Conservation (phyloP, 2,113 vertebrate species). For the Acrocephalus arundinaceus region DNA sequence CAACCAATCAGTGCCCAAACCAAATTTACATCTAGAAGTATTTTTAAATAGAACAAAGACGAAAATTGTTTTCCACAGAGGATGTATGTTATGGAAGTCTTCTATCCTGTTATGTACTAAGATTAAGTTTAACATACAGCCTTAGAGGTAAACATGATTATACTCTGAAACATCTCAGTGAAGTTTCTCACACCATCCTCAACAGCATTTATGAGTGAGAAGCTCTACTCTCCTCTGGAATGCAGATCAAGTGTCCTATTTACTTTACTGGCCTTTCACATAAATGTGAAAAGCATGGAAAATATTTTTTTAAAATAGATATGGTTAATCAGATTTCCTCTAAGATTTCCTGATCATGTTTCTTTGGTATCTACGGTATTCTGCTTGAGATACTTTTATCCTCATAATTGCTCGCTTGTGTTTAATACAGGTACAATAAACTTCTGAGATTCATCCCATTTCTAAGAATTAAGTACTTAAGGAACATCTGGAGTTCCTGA, state of each 20-base stretch:
- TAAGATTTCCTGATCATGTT: not conserved
- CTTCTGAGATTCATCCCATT: not conserved
- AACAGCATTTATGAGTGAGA: not conserved
- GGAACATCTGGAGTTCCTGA: not conserved
- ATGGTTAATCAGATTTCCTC: not conserved
- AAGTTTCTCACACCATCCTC: not conserved
- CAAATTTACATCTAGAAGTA: not conserved
- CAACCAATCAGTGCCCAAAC: not conserved
- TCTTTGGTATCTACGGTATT: not conserved
- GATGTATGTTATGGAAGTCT: not conserved
- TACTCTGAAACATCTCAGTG: not conserved
- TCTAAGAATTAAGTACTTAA: not conserved
- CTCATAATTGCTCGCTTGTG: not conserved
- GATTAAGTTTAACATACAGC: not conserved
- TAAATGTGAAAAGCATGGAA: not conserved
- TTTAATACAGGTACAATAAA: not conserved
- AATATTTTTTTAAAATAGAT: not conserved
- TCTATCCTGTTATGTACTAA: not conserved
- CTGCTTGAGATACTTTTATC: not conserved
- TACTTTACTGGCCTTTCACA: conserved; percentile 15
- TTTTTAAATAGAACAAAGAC: not conserved
- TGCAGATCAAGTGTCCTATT: not conserved
- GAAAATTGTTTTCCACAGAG: not conserved
- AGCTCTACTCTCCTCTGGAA: not conserved
- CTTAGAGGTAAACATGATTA: not conserved